A percentile compares a stretch with the other conserved stretches of the same genome.
phyloP scores from a whole-genome alignment of 1,140 invertebrate species.

The Parapsyche elsis region DNA sequence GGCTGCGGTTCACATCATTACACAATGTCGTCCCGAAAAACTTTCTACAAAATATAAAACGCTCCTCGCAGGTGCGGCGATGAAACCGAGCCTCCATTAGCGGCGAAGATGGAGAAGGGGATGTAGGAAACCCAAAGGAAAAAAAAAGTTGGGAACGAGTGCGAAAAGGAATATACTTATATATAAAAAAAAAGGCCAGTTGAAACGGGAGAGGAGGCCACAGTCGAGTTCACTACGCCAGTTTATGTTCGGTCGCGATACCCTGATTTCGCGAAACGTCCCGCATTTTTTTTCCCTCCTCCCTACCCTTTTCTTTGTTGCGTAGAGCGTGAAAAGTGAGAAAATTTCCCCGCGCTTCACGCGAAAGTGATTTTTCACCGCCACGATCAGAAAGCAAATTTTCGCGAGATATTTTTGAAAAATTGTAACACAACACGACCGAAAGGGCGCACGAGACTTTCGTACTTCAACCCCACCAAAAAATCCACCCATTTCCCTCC shows the following conservation, averaged over 20 bases:
- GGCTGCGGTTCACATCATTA: constrained; percentile 3
- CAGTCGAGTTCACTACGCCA: constrained; percentile 14
- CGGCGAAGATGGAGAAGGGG: background rate
- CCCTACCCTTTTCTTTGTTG: constrained; percentile 1
- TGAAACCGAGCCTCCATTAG: constrained; percentile 22
- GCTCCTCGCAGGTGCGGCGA: background rate
- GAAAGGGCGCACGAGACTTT: background rate
- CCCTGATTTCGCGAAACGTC: constrained; percentile 23
- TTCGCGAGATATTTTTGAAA: constrained; percentile 26
- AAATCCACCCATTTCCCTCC: background rate
- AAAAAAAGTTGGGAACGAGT: constrained; percentile 18
- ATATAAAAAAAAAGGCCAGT: constrained; percentile 16
- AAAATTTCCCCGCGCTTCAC: constrained; percentile 10
- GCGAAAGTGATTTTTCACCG: constrained; percentile 31
- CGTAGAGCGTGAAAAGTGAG: constrained; percentile 23
- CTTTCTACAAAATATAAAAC: background rate
- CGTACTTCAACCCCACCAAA: background rate
- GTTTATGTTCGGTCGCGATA: constrained; percentile 31
- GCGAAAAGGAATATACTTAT: background rate
- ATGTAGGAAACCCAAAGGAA: background rate
- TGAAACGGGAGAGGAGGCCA: constrained; percentile 14
- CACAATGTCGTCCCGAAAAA: background rate
- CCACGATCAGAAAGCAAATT: constrained; percentile 33
- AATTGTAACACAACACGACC: constrained; percentile 15
- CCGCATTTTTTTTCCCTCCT: background rate